A percentile compares a stretch with the other conserved stretches of the same genome.
Evolutionary conservation across 2,797 vertebrate species (phyloP).

Genomic region (Podarcis siculus): DNA sequence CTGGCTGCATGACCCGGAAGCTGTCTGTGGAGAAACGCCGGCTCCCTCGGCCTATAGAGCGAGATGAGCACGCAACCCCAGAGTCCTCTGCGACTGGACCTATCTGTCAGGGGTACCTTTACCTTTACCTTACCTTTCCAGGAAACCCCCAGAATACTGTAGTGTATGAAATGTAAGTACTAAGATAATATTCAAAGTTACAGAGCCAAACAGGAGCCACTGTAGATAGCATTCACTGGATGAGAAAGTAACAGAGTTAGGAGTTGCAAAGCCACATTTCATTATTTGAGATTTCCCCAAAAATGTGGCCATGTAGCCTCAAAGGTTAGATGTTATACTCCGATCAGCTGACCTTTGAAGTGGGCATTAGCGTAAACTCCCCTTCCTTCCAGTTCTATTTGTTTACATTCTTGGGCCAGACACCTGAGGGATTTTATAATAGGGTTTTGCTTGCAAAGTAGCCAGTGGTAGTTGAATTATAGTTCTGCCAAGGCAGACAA

Average conservation of each 20-base stretch:
- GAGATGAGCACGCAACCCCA: too few relatives aligned
- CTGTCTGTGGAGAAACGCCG: too few relatives aligned
- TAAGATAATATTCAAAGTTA: background rate
- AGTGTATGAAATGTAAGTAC: fast-evolving
- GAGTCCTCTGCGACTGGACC: too few relatives aligned
- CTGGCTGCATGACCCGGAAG: too few relatives aligned
- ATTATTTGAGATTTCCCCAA: background rate
- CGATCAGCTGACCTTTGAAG: background rate
- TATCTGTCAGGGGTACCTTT: too few relatives aligned
- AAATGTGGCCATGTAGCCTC: background rate
- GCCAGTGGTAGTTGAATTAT: conserved; percentile 15
- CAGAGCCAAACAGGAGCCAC: background rate
- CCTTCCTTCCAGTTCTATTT: background rate
- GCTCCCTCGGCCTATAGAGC: too few relatives aligned
- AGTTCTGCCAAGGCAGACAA: conserved; percentile 11
- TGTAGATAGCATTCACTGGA: background rate
- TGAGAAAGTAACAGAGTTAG: background rate
- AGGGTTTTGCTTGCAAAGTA: conserved; percentile 18
- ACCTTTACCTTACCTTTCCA: background rate
- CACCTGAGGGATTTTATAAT: conserved; percentile 11
- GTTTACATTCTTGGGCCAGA: background rate
- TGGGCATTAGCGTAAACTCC: background rate
- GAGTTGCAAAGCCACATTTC: background rate
- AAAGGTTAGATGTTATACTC: background rate
- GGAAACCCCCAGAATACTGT: background rate